Conservation (phyloP, 2,113 vertebrate species). For the Paratilapia polleni region DNA sequence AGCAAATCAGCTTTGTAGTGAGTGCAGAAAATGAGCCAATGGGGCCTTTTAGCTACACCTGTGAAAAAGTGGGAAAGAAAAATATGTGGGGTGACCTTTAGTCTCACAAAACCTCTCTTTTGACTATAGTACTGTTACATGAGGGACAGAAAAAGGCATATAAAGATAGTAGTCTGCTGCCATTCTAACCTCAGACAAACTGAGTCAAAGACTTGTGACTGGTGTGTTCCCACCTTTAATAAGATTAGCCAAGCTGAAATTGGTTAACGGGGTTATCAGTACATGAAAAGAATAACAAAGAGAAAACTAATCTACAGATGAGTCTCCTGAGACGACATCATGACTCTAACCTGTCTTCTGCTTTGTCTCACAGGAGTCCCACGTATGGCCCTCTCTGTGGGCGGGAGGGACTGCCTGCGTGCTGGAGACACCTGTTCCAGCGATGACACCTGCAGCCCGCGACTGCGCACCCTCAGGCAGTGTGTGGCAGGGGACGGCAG, state of each 20-base stretch:
- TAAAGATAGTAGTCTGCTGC: background rate
- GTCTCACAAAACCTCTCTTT: background rate
- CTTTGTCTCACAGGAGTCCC: constrained; percentile 70
- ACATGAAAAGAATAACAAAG: background rate
- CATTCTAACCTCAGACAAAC: background rate
- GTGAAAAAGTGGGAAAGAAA: background rate
- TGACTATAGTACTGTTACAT: background rate
- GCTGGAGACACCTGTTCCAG: constrained; percentile 89
- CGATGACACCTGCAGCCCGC: constrained; percentile 90
- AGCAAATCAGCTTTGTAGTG: background rate
- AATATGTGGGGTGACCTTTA: background rate
- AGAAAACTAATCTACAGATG: background rate
- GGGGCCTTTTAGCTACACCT: background rate
- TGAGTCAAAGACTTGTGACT: background rate
- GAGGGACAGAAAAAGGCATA: background rate
- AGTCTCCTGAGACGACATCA: background rate
- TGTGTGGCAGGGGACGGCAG: constrained; percentile 92
- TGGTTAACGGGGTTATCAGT: background rate
- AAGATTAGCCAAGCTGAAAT: background rate
- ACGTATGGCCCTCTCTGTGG: constrained; percentile 56
- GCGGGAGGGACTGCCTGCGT: constrained; percentile 86
- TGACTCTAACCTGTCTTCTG: background rate
- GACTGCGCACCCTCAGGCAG: constrained; percentile 90
- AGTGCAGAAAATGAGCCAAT: background rate
- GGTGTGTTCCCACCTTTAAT: background rate